A percentile compares a stretch with the other conserved stretches of the same genome.
Conservation (phyloP, 2,113 vertebrate species). For the Anoura caudifer region DNA sequence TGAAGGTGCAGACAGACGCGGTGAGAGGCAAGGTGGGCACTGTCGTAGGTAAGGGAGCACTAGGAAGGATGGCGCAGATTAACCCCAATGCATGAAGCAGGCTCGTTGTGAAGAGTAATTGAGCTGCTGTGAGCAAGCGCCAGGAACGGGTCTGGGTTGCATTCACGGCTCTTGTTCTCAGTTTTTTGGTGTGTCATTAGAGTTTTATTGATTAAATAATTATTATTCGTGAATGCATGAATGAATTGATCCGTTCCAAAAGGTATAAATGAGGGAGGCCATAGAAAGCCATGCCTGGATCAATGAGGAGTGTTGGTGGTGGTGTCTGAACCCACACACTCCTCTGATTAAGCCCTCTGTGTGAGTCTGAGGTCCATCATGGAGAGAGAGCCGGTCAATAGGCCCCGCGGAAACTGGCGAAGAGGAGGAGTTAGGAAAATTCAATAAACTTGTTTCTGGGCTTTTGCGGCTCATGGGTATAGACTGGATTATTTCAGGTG, state of each 20-base stretch:
- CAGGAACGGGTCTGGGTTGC: accelerated
- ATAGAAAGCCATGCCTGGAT: not conserved
- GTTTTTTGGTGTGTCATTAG: not conserved
- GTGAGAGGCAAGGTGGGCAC: too few species aligned
- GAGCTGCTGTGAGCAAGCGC: too few species aligned
- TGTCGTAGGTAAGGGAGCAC: accelerated
- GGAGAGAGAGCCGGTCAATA: accelerated
- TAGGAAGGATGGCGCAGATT: accelerated
- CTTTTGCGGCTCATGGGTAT: not conserved
- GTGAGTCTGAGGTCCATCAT: not conserved
- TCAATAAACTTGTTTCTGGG: not conserved
- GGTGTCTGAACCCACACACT: too few species aligned
- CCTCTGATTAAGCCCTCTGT: not conserved
- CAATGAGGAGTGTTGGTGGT: not conserved
- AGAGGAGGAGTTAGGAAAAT: not conserved
- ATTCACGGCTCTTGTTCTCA: not conserved
- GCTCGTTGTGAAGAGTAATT: accelerated
- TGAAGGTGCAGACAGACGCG: not conserved
- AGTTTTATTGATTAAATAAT: not conserved
- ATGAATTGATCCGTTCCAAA: not conserved
- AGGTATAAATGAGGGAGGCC: not conserved
- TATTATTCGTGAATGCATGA: not conserved
- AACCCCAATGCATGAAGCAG: accelerated
- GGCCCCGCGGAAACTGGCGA: not conserved
- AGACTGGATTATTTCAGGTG: not conserved